These are phyloP conservation scores for Orius laevigatus DNA, from an alignment of 1,140 invertebrate species.

Conservation along the genomic window DNA sequence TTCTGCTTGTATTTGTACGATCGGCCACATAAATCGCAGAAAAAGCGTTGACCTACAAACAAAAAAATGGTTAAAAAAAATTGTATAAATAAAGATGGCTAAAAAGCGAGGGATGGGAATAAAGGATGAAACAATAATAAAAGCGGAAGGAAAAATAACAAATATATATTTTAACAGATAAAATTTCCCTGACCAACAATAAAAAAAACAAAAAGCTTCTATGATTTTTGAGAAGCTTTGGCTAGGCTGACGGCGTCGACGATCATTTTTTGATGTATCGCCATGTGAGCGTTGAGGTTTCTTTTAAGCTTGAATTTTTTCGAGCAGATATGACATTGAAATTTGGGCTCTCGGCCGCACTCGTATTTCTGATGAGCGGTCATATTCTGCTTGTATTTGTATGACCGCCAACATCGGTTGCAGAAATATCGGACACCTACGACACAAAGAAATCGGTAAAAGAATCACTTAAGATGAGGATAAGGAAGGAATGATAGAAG, in stretches of 20 bases:
- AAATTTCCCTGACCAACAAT: too few species aligned
- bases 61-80: background rate
- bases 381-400: conserved; percentile 17
- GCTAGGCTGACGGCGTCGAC: too few species aligned
- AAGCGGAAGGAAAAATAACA: too few species aligned
- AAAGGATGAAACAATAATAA: too few species aligned
- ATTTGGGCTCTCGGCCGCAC: conserved; percentile 38
- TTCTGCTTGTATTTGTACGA: conserved; percentile 17
- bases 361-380: conserved; percentile 36
- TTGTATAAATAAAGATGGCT: too few species aligned
- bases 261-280: background rate
- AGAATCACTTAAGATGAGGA: background rate
- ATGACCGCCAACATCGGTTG: conserved; percentile 19
- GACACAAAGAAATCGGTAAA: background rate
- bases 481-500: background rate
- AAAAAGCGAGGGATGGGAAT: too few species aligned
- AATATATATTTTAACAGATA: too few species aligned
- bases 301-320: conserved; percentile 16
- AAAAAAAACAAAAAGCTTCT: too few species aligned
- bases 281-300: conserved; percentile 12
- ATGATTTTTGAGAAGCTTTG: too few species aligned
- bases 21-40: conserved; percentile 18
- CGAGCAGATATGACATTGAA: conserved; percentile 24
- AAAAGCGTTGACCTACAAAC: conserved; percentile 3
- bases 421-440: conserved; percentile 4